A percentile compares a stretch with the other conserved stretches of the same genome.
These are phyloP conservation scores for Cybosia mesomella DNA, from an alignment of 2,888 invertebrate genomes.

Conservation along the genomic window DNA sequence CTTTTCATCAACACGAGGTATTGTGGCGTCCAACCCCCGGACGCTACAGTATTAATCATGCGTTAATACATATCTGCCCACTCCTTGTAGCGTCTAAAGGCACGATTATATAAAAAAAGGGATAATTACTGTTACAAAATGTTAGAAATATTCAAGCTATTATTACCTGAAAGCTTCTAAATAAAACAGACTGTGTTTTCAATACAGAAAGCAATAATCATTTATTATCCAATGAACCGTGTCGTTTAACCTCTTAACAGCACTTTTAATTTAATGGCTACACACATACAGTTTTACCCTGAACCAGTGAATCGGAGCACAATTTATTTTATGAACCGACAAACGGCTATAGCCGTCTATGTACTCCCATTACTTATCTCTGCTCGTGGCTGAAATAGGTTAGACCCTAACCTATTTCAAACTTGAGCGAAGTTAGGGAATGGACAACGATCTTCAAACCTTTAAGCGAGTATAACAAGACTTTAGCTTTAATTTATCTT, in stretches of 20 bases:
- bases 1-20: too few relatives aligned
- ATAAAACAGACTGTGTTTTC: slow-evolving; percentile 23
- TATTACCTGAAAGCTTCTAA: not conserved
- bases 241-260: slow-evolving; percentile 43
- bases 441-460: not conserved
- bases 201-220: slow-evolving; percentile 40
- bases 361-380: slow-evolving; percentile 13
- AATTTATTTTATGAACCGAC: slow-evolving; percentile 26
- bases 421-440: not conserved
- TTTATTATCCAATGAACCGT: slow-evolving; percentile 47
- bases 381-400: slow-evolving; percentile 1
- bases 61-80: not conserved
- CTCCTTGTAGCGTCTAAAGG: not conserved
- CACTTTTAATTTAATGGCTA: slow-evolving; percentile 46
- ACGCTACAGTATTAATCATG: too few relatives aligned
- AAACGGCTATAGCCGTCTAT: slow-evolving; percentile 20
- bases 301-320: slow-evolving; percentile 22
- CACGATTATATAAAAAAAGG: not conserved
- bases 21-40: too few relatives aligned
- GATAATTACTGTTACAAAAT: slow-evolving; percentile 1
- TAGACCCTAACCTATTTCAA: not conserved
- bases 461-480: not conserved
- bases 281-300: slow-evolving; percentile 16
- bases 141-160: slow-evolving; percentile 4
- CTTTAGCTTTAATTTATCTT: not conserved